Conservation (phyloP, 2,888 invertebrate genomes). For the Acanthosoma haemorrhoidale region DNA sequence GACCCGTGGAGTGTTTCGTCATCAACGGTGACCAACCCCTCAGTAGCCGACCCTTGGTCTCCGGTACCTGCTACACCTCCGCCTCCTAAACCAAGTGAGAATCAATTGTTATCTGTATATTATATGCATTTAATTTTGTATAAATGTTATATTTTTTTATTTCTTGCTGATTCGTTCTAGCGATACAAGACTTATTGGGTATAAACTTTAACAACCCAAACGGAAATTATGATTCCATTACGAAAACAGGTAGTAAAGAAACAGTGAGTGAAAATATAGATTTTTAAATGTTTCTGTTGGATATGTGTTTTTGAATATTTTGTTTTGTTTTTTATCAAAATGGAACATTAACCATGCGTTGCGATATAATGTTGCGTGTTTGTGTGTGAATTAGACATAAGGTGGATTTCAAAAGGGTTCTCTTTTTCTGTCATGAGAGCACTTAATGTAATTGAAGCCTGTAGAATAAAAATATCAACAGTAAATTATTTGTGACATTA, state of each 20-base stretch:
- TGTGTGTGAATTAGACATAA: too few relatives aligned
- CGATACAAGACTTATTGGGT: conserved; percentile 1
- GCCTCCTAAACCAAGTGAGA: conserved; percentile 30
- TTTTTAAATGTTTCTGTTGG: neutral
- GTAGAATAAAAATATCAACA: too few relatives aligned
- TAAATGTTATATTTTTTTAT: neutral
- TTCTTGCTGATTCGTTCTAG: neutral
- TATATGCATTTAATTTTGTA: too few relatives aligned
- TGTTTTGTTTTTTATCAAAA: too few relatives aligned
- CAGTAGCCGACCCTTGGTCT: conserved; percentile 53
- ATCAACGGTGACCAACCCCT: conserved; percentile 43
- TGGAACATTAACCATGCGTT: too few relatives aligned
- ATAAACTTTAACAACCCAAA: neutral
- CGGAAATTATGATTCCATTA: neutral
- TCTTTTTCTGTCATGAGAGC: too few relatives aligned
- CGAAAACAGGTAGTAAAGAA: conserved; percentile 9
- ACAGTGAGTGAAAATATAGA: neutral
- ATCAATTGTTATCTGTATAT: neutral
- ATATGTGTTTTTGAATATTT: too few relatives aligned
- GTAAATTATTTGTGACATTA: too few relatives aligned
- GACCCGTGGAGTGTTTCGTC: conserved; percentile 61
- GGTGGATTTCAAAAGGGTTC: too few relatives aligned
- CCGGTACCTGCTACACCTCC: conserved; percentile 43
- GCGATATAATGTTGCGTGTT: too few relatives aligned
- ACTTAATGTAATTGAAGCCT: too few relatives aligned